These are phyloP conservation scores for Babyrousa celebensis DNA, from an alignment of 2,797 vertebrate species.

Conservation along the genomic window DNA sequence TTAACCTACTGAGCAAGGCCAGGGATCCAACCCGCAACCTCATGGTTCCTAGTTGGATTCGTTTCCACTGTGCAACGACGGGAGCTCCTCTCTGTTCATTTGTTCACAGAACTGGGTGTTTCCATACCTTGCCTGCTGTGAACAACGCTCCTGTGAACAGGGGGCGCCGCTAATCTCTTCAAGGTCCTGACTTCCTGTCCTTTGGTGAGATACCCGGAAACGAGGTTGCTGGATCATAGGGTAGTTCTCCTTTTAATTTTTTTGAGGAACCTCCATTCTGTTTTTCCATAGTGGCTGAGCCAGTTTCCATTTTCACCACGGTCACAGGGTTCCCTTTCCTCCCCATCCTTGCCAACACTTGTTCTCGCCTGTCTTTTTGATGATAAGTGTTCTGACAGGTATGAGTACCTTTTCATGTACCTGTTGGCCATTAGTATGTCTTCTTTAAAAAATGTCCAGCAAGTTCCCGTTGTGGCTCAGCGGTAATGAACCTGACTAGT, in stretches of 20 bases:
- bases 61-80: too few species aligned
- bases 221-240: neutral
- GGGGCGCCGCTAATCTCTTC: neutral
- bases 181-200: neutral
- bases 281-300: neutral
- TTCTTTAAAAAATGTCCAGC: neutral
- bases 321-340: neutral
- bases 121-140: neutral
- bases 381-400: neutral
- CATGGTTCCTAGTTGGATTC: too few species aligned
- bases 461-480: too few species aligned
- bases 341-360: neutral
- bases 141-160: rapidly evolving
- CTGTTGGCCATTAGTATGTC: neutral
- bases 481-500: too few species aligned
- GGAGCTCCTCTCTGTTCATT: neutral
- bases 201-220: neutral
- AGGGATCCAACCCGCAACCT: too few species aligned
- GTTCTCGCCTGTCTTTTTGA: neutral
- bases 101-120: neutral
- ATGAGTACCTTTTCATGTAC: neutral
- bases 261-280: neutral
- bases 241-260: neutral
- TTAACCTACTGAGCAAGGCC: too few species aligned
- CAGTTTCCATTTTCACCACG: neutral